A percentile compares a stretch with the other conserved stretches of the same genome.
These are phyloP conservation scores for Thera obeliscata DNA, from an alignment of 2,888 invertebrate species.

Conservation along the genomic window DNA sequence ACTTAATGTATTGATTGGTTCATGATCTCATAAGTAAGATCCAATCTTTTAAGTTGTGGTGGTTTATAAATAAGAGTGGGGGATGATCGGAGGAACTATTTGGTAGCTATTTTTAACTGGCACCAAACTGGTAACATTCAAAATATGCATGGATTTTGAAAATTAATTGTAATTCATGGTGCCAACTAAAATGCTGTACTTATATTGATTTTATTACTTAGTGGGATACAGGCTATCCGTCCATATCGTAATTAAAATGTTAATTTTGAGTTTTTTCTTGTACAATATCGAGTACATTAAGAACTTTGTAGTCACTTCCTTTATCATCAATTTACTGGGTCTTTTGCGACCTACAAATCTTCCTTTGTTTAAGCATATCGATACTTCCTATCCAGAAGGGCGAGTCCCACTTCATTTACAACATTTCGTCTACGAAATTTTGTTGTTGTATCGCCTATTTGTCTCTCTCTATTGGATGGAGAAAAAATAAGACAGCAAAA, in stretches of 20 bases:
- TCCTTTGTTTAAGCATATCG: background rate
- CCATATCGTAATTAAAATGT: slow-evolving; percentile 49
- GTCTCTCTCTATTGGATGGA: no score
- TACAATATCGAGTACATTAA: slow-evolving; percentile 13
- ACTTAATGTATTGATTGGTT: slow-evolving; percentile 69
- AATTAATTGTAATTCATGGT: slow-evolving; percentile 18
- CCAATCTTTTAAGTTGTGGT: slow-evolving; percentile 41
- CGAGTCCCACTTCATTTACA: no score
- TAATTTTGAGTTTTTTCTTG: slow-evolving; percentile 12
- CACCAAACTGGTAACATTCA: background rate
- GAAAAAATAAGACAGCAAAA: no score
- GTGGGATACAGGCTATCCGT: slow-evolving; percentile 58
- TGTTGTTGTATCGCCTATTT: no score
- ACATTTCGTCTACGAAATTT: no score
- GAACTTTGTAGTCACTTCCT: slow-evolving; percentile 5
- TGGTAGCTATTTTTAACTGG: slow-evolving; percentile 9
- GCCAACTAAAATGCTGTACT: slow-evolving; percentile 30
- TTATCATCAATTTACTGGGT: background rate
- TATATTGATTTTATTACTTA: slow-evolving; percentile 33
- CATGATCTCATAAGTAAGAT: slow-evolving; percentile 73
- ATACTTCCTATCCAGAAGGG: no score
- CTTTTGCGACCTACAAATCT: background rate
- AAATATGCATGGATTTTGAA: background rate
- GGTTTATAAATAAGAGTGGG: background rate
- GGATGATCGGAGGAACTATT: background rate